Evolutionary conservation across 2,797 vertebrate genomes (phyloP).

Genomic region (Pseudochirops corinnae): DNA sequence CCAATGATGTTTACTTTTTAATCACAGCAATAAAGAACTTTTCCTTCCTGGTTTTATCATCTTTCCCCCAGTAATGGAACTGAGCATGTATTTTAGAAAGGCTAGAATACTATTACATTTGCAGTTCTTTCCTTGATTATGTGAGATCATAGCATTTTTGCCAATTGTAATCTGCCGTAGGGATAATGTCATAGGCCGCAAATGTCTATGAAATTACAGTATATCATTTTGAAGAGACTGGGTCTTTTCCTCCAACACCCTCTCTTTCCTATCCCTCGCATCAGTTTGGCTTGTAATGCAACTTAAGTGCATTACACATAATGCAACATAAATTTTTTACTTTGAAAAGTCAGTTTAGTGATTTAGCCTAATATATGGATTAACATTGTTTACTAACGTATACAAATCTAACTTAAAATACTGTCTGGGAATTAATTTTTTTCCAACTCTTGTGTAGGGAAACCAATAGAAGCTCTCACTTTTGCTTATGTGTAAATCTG

Average conservation of each 20-base stretch:
- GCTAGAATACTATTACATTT: background rate
- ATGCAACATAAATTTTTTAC: background rate
- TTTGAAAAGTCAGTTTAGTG: background rate
- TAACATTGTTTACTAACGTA: slow-evolving; percentile 6
- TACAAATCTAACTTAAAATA: background rate
- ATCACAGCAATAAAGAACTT: slow-evolving; percentile 40
- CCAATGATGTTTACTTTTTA: slow-evolving; percentile 61
- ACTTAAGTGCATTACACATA: background rate
- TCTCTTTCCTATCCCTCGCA: background rate
- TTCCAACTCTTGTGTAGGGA: slow-evolving; percentile 17
- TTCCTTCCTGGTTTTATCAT: background rate
- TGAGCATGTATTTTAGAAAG: background rate
- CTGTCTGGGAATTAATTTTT: background rate
- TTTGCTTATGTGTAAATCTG: background rate
- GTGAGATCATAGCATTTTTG: background rate
- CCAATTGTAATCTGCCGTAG: background rate
- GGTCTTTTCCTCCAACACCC: background rate
- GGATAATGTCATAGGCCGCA: background rate
- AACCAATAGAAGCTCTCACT: background rate
- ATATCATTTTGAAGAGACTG: background rate
- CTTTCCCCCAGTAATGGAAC: background rate
- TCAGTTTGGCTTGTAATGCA: background rate
- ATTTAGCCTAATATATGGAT: background rate
- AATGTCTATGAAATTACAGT: background rate
- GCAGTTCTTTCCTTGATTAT: background rate